Percentiles rank a stretch among this genome's conserved stretches.
Evolutionary conservation across 64 coral and sea anemone species (phyloP).

Genomic region (Porites lutea): DNA sequence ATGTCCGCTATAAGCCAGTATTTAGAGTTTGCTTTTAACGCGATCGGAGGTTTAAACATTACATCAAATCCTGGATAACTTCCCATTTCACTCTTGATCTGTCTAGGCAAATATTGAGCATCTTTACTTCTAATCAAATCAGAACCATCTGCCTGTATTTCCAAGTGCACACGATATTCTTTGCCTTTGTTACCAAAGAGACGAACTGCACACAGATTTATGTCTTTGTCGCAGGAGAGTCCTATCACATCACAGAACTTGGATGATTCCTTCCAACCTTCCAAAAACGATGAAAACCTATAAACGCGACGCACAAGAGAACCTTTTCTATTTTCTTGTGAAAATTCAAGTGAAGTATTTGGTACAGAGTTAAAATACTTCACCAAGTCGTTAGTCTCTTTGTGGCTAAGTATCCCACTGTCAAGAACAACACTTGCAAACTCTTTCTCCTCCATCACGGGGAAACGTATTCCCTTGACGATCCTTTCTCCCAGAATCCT

Average conservation of each 20-base stretch:
- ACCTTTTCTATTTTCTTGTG: background rate
- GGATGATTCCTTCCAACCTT: background rate
- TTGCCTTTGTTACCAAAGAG: constrained; percentile 24
- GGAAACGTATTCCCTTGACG: constrained; percentile 21
- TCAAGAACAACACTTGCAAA: constrained; percentile 26
- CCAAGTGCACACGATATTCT: background rate
- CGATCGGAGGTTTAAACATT: background rate
- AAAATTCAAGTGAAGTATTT: background rate
- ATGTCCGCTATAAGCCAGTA: background rate
- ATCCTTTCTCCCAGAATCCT: constrained; percentile 39
- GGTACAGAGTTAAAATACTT: constrained; percentile 26
- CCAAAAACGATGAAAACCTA: background rate
- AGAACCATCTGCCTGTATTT: background rate
- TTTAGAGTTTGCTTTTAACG: background rate
- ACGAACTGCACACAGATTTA: background rate
- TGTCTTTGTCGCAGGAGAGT: background rate
- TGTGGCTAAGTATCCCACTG: background rate
- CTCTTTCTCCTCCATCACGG: constrained; percentile 31
- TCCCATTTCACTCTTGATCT: background rate
- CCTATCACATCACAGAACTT: background rate
- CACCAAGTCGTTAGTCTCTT: background rate
- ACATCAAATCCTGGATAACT: constrained; percentile 27
- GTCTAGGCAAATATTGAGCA: background rate
- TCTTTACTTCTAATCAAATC: background rate
- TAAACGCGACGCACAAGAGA: background rate